A percentile compares a stretch with the other conserved stretches of the same genome.
Evolutionary conservation across 2,113 vertebrate species (phyloP).

Genomic region (Oplegnathus fasciatus): DNA sequence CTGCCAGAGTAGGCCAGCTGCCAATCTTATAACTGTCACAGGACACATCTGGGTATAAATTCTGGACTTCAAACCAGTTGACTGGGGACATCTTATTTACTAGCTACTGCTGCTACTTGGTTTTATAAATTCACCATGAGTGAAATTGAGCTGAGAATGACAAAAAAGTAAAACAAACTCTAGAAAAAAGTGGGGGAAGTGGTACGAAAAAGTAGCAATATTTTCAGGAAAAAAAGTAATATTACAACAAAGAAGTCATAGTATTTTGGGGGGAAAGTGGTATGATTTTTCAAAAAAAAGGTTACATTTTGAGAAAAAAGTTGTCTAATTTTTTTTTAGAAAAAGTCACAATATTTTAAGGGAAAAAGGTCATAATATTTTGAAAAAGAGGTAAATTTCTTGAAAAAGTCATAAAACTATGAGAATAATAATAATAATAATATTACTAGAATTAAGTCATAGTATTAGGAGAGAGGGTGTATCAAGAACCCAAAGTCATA

Average conservation of each 20-base stretch:
- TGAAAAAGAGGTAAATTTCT: background rate
- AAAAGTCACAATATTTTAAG: too few relatives aligned
- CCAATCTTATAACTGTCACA: background rate
- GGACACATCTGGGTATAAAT: background rate
- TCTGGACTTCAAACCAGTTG: constrained; percentile 34
- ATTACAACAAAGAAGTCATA: too few relatives aligned
- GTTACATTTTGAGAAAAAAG: background rate
- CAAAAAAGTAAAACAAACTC: background rate
- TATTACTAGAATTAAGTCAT: too few relatives aligned
- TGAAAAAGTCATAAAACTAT: too few relatives aligned
- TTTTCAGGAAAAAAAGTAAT: too few relatives aligned
- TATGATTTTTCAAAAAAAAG: background rate
- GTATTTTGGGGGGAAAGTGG: background rate
- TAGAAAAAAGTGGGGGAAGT: background rate
- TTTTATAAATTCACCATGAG: background rate
- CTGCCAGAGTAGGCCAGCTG: background rate
- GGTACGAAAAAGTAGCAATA: too few relatives aligned
- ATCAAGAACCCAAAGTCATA: background rate
- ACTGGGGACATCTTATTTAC: constrained; percentile 14
- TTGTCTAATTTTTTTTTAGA: too few relatives aligned
- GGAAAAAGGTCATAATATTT: too few relatives aligned
- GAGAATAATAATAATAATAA: too few relatives aligned
- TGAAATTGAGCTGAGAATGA: background rate
- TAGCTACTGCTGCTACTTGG: background rate
- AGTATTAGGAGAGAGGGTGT: too few relatives aligned